phyloP scores from a whole-genome alignment of 2,113 vertebrate genomes.

The Stomatorhinus ivindoensis region DNA sequence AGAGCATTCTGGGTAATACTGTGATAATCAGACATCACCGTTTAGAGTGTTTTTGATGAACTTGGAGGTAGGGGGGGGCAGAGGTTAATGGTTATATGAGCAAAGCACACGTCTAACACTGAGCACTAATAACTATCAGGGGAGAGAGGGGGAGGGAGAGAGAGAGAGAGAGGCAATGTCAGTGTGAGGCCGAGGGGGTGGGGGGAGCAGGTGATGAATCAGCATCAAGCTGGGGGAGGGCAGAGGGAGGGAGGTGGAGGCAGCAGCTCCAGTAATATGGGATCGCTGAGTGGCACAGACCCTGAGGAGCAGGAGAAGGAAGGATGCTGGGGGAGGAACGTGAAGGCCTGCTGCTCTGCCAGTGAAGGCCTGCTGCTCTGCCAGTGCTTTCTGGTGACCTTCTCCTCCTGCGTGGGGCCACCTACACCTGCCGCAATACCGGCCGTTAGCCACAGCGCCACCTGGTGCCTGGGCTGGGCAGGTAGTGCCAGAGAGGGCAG shows the following conservation, averaged over 20 bases:
- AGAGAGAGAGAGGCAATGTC: neutral
- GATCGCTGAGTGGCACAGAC: neutral
- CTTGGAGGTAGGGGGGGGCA: neutral
- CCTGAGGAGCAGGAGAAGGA: neutral
- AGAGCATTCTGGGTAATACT: neutral
- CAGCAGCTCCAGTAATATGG: neutral
- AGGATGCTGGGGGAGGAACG: neutral
- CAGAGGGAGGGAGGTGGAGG: neutral
- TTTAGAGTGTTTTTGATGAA: neutral
- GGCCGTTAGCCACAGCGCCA: constrained; percentile 40
- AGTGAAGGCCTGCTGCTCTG: constrained; percentile 62
- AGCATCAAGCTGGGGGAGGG: neutral
- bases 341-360: constrained; percentile 59
- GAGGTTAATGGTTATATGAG: neutral
- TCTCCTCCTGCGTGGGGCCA: constrained; percentile 56
- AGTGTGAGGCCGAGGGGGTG: neutral
- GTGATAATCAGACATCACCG: neutral
- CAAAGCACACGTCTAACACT: neutral
- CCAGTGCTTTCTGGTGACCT: constrained; percentile 62
- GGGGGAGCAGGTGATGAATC: neutral
- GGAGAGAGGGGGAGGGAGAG: neutral
- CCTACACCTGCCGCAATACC: constrained; percentile 58
- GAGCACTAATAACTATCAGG: neutral
- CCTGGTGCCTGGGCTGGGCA: neutral
- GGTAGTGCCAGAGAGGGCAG: neutral